These are phyloP conservation scores for Elgaria multicarinata DNA, from an alignment of 2,113 vertebrate genomes.

Conservation along the genomic window DNA sequence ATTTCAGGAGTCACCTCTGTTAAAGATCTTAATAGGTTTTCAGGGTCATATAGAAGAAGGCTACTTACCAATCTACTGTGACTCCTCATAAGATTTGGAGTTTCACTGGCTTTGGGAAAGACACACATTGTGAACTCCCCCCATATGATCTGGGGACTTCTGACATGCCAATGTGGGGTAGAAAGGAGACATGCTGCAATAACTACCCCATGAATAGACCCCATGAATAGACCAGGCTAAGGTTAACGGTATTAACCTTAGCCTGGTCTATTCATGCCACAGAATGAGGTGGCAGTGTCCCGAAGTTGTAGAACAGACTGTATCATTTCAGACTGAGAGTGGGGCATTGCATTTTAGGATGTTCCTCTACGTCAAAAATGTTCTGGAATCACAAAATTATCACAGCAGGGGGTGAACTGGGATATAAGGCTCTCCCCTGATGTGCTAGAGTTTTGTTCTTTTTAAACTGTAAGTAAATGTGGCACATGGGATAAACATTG, in stretches of 20 bases:
- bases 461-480: not conserved
- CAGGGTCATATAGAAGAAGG: not conserved
- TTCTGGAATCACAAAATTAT: not conserved
- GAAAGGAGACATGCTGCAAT: not conserved
- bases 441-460: not conserved
- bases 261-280: not conserved
- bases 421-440: not conserved
- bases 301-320: not conserved
- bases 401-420: not conserved
- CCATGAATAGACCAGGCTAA: no score
- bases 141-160: not conserved
- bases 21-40: not conserved
- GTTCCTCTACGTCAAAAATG: not conserved
- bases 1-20: not conserved
- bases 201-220: not conserved
- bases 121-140: no score
- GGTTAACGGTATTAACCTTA: not conserved
- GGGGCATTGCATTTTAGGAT: not conserved
- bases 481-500: not conserved
- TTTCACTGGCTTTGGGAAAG: not conserved
- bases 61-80: not conserved
- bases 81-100: no score
- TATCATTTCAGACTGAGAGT: not conserved
- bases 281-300: not conserved
- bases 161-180: not conserved